Evolutionary conservation across 2,888 invertebrate genomes (phyloP).

Genomic region (Tipula confusa): DNA sequence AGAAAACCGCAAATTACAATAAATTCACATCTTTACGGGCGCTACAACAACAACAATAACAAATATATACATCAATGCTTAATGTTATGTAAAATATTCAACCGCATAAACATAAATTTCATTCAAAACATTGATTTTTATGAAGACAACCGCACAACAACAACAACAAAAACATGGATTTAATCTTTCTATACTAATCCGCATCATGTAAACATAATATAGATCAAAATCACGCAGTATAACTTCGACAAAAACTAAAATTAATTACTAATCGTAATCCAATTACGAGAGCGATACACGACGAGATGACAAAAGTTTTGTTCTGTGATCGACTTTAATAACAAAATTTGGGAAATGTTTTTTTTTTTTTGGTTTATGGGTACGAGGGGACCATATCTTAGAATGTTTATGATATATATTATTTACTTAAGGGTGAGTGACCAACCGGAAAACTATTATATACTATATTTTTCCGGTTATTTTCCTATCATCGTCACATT

Average conservation of each 20-base stretch:
- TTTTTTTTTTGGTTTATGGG: not conserved
- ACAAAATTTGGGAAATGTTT: not conserved
- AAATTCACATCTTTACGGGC: not conserved
- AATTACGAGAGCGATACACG: not conserved
- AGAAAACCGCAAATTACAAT: slow-evolving; percentile 12
- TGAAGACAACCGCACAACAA: not conserved
- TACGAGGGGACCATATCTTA: not conserved
- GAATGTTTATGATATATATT: not conserved
- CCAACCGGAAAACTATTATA: slow-evolving; percentile 25
- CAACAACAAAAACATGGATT: not conserved
- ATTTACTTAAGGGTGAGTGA: not conserved
- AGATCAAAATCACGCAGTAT: slow-evolving; percentile 4
- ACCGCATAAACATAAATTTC: slow-evolving; percentile 25
- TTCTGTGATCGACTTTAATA: not conserved
- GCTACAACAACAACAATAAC: not conserved
- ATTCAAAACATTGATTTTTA: slow-evolving; percentile 20
- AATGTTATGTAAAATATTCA: slow-evolving; percentile 25
- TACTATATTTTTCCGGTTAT: slow-evolving; percentile 4
- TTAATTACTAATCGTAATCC: slow-evolving; percentile 25
- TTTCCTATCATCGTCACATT: not conserved
- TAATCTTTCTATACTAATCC: not conserved
- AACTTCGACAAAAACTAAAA: not conserved
- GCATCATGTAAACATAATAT: not conserved
- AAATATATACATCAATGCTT: not conserved
- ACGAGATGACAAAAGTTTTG: not conserved